Evolutionary conservation across 2,888 invertebrate genomes (phyloP).

Genomic region (Torymus aiolomorphi): DNA sequence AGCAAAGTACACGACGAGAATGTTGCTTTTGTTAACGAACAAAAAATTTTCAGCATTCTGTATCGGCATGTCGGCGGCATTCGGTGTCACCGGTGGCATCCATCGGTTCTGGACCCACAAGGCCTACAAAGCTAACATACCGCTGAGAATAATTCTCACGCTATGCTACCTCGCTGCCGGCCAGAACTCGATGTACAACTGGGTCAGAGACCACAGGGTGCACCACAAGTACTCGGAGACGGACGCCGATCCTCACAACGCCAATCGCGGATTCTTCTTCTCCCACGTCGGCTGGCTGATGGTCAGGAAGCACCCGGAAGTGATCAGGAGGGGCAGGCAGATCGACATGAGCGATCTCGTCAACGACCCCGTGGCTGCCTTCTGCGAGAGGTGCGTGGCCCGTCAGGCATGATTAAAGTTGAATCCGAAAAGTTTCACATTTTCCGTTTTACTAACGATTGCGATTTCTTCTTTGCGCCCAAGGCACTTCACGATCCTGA

Average conservation of each 20-base stretch:
- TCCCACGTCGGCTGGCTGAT: conserved; percentile 95
- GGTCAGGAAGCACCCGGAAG: conserved; percentile 92
- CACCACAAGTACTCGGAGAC: conserved; percentile 84
- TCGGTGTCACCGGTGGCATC: conserved; percentile 55
- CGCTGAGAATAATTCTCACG: conserved; percentile 38
- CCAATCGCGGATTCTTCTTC: conserved; percentile 91
- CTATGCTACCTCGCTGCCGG: conserved; percentile 47
- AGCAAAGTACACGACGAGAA: background rate
- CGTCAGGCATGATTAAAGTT: no score
- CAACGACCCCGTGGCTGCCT: conserved; percentile 85
- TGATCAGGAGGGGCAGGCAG: conserved; percentile 83
- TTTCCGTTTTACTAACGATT: background rate
- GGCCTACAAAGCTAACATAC: conserved; percentile 53
- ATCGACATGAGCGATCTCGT: conserved; percentile 89
- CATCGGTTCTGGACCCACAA: conserved; percentile 56
- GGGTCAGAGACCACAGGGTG: conserved; percentile 86
- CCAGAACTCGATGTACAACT: conserved; percentile 83
- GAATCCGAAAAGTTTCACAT: no score
- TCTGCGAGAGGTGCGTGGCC: conserved; percentile 84
- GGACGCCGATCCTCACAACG: conserved; percentile 89
- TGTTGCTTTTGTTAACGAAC: no score
- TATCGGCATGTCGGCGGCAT: conserved; percentile 45
- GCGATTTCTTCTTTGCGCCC: background rate
- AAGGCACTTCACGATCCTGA: conserved; percentile 77
- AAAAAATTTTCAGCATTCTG: conserved; percentile 13